Evolutionary conservation across 2,888 invertebrate species (phyloP), one percentile per base, ranked within the genome.

Genomic region (Melanophora roralis): DNA sequence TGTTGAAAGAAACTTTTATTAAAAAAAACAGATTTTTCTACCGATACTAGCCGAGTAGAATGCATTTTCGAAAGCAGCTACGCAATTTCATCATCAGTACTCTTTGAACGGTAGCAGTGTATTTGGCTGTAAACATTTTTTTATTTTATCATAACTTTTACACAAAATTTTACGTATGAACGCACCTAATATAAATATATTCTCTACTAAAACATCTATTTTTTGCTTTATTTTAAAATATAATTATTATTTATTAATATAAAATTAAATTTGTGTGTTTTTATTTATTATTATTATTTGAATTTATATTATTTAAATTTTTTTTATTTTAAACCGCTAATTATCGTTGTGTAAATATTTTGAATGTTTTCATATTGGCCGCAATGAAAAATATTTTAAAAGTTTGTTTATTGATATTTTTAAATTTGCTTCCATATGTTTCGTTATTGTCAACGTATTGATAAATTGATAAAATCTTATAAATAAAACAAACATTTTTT

Each of bases 251-350:
- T 43, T 43, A 43, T 43, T 14, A 43, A 43, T 55, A 36, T 55
- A 19, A 19, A 12, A 34, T 34, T 60, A 34, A 36, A 8, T 23
- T 9, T 16, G 43, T 32, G 9, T 59, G 2, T 59, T 1, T 40
- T 19, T 21, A 51, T 51, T n/a, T 27, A 1, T 55, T 19, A 32
- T 32, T 16, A 32, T 53, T 27, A n/a, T n/a, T 14, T 14, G 14
- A 5, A 14, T 45, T 45, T 16, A 32, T 16, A 53, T 32, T 53
- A 53, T 53, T 32, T 32, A 16, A 49, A 64, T 64, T 32, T 34
- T n/a, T n/a, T 5, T 16, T 62, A 6, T 64, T 64, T 64, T 23
- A 49, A 64, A 49, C 49, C 64, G 47, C 64, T 64, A 64, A 64
- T 64, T 64, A 64, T 34, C 23, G 49, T n/a, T 47, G 34, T 23